These are phyloP conservation scores for Polyommatus iphigenia DNA, from an alignment of 2,888 invertebrate species.

Conservation along the genomic window DNA sequence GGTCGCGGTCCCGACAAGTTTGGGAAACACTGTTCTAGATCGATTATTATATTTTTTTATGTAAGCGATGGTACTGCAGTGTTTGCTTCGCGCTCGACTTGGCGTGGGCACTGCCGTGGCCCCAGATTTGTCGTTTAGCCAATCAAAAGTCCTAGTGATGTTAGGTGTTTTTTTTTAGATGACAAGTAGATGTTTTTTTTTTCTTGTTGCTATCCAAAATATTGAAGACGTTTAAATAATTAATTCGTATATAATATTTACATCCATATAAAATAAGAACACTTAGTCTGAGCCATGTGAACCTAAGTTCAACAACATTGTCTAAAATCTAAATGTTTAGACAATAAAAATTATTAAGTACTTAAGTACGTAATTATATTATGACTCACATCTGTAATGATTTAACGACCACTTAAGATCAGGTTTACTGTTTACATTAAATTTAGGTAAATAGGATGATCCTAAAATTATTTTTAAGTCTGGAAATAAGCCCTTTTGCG, in stretches of 20 bases:
- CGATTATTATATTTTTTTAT: no score
- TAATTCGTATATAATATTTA: neutral
- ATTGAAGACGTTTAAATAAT: neutral
- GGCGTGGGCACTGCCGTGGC: no score
- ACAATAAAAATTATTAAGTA: neutral
- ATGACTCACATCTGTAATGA: conserved; percentile 10
- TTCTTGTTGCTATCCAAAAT: no score
- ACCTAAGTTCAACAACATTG: conserved; percentile 23
- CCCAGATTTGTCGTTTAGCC: no score
- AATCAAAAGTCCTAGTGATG: no score
- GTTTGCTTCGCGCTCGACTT: no score
- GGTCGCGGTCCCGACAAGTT: no score
- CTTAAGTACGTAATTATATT: neutral
- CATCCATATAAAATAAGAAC: neutral
- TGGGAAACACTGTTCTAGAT: no score
- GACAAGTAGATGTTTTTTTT: no score
- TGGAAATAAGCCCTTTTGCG: neutral
- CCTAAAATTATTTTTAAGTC: neutral
- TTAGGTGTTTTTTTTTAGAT: no score
- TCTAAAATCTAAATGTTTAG: neutral
- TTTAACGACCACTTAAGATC: neutral
- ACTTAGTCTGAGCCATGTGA: neutral
- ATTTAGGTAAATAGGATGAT: neutral
- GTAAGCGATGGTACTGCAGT: no score
- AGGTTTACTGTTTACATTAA: neutral